A percentile compares a stretch with the other conserved stretches of the same genome.
Conservation (phyloP, 1,140 invertebrate species). For the Drosophila asahinai region DNA sequence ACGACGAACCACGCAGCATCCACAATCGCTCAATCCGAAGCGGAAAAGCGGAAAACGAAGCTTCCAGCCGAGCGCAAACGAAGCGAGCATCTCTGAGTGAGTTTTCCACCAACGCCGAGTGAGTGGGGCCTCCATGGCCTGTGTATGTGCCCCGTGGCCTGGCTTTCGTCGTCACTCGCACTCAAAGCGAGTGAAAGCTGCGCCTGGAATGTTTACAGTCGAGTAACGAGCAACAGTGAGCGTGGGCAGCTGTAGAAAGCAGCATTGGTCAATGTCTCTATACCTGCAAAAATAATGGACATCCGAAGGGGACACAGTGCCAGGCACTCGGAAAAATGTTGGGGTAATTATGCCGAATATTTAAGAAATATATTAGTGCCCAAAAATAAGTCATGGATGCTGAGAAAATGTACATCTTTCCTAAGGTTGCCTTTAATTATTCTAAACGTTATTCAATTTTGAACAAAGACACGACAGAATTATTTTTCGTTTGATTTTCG, state of each 20-base stretch:
- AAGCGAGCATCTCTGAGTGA: conserved; percentile 24
- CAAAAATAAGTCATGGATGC: neutral
- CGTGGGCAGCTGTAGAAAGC: conserved; percentile 55
- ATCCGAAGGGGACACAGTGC: conserved; percentile 21
- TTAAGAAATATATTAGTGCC: neutral
- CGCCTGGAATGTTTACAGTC: conserved; percentile 77
- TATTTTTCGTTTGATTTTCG: too few relatives aligned
- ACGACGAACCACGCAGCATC: conserved; percentile 62
- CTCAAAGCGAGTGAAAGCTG: conserved; percentile 69
- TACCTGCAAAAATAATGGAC: conserved; percentile 80
- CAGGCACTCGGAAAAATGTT: conserved; percentile 19
- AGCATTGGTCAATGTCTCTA: conserved; percentile 77
- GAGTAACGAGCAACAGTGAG: conserved; percentile 57
- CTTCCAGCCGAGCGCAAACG: conserved; percentile 35
- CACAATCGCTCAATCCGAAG: conserved; percentile 35
- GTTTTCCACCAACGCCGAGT: conserved; percentile 1
- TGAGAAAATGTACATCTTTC: too few relatives aligned
- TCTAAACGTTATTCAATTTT: too few relatives aligned
- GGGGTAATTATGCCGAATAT: neutral
- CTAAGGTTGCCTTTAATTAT: too few relatives aligned
- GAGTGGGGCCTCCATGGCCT: neutral
- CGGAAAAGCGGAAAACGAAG: conserved; percentile 38
- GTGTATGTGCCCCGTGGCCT: conserved; percentile 30
- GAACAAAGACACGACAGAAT: too few relatives aligned
- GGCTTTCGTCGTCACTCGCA: conserved; percentile 13